Base-by-base conservation (phyloP, 2,797 vertebrate genomes). In the Sorex maritimensis region DNA sequence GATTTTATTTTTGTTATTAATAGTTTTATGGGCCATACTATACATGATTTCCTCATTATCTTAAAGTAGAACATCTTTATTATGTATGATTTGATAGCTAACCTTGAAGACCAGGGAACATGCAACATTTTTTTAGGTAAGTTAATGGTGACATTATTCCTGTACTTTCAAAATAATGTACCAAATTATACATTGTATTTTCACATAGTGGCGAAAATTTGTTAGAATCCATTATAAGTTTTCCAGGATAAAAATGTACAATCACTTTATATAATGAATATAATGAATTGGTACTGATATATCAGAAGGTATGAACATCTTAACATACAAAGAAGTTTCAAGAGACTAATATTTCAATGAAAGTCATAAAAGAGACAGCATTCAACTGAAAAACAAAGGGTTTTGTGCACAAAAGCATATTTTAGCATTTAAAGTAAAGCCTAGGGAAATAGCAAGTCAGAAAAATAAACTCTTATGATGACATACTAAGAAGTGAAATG, bases 401-500 rank as follows among this genome's bases (percentile, higher is more conserved):
- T 24, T 83, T 90, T 74, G 87, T 24, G 46, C 46, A 83, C 46
- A 91, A 38, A 44, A 67, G 14, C 52, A 63, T 1, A 61, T 26
- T 80, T 73, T 49, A 55, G 61, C 23, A 80, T 68, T 41, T 34
- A 41, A 95, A 92, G 86, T 28, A 14, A 79, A 90, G 85, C 46
- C n/a, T 9, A 86, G 30, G 4, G 26, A 86, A 95, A 75, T 4
- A 28, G 26, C 34, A 85, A 55, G 77, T 81, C 15, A 38, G 72
- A 81, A 90, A 90, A 72, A 17, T 55, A 24, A 17, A 88, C 77
- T 68, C 17, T 38, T 91, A 73, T 49, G 19, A 34, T 77, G 19
- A 74, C 23, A 58, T 52, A 79, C 19, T 79, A 74, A 81, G 38
- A 93, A 86, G 93, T 71, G n/a, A 90, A 88, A 92, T 67, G 3